phyloP scores from a whole-genome alignment of 2,888 invertebrate genomes.

The Sphinx pinastri region DNA sequence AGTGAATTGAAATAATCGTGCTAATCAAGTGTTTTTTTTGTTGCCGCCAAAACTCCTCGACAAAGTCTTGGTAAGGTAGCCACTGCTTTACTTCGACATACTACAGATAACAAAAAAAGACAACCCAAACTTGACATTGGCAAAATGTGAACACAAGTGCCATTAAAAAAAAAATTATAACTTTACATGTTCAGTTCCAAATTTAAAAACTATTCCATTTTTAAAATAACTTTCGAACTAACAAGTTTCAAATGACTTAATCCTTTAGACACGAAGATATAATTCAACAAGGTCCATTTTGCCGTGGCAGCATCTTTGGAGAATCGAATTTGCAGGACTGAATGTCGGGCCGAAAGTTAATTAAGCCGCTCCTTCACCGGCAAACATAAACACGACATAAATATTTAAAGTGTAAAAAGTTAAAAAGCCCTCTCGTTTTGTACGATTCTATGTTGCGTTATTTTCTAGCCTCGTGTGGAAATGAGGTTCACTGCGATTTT shows the following conservation, averaged over 20 bases:
- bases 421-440: constrained; percentile 34
- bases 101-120: no score
- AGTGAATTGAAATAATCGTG: no score
- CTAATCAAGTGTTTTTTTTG: no score
- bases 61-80: no score
- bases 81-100: no score
- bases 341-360: constrained; percentile 48
- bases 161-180: no score
- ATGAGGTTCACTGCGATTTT: not conserved
- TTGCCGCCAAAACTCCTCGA: no score
- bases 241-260: constrained; percentile 14
- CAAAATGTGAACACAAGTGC: no score
- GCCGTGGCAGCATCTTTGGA: constrained; percentile 33
- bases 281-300: constrained; percentile 6
- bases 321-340: constrained; percentile 52
- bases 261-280: not conserved
- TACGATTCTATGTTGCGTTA: not conserved
- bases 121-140: no score
- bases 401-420: constrained; percentile 43
- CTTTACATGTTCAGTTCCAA: not conserved
- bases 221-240: not conserved
- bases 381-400: constrained; percentile 42
- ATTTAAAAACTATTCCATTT: constrained; percentile 1
- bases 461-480: not conserved
- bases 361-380: constrained; percentile 41